Percentiles rank a stretch among this genome's conserved stretches.
phyloP scores from a whole-genome alignment of 1,140 invertebrate genomes.

The Zaprionus africanus region DNA sequence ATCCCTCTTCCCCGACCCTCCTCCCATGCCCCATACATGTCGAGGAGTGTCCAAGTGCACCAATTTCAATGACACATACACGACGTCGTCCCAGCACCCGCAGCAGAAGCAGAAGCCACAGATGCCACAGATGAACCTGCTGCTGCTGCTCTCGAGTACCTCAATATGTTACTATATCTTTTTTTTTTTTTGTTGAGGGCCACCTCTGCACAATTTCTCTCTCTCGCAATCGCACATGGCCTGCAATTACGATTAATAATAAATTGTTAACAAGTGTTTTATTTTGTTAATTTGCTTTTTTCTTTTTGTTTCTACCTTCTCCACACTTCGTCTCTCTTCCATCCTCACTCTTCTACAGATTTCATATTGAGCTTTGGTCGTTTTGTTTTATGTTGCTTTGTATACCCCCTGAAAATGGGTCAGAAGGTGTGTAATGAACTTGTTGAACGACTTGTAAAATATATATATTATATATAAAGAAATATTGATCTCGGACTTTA shows the following conservation, averaged over 20 bases:
- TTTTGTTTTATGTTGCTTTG: slow-evolving; percentile 54
- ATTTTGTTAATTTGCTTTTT: slow-evolving; percentile 56
- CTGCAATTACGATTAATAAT: slow-evolving; percentile 77
- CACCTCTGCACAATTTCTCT: slow-evolving; percentile 50
- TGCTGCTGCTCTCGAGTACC: slow-evolving; percentile 38
- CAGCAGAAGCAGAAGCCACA: slow-evolving; percentile 17
- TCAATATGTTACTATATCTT: slow-evolving; percentile 28
- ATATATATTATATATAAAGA: too few species aligned
- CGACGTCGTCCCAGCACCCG: slow-evolving; percentile 10
- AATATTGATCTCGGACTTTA: too few species aligned
- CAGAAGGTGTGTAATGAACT: too few species aligned
- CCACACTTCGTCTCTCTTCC: background rate
- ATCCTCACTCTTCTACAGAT: slow-evolving; percentile 14
- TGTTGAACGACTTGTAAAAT: too few species aligned
- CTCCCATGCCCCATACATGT: slow-evolving; percentile 5
- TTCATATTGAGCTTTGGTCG: slow-evolving; percentile 63
- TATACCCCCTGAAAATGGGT: background rate
- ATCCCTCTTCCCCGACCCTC: slow-evolving; percentile 21
- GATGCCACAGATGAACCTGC: slow-evolving; percentile 29
- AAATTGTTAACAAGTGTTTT: slow-evolving; percentile 69
- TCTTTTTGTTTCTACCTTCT: slow-evolving; percentile 24
- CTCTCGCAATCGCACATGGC: slow-evolving; percentile 42
- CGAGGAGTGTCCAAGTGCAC: slow-evolving; percentile 65
- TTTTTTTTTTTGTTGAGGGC: slow-evolving; percentile 5
- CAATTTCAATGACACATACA: slow-evolving; percentile 62